These are phyloP conservation scores for Rhizoglyphus robini DNA, from an alignment of 1,140 invertebrate species.

Conservation along the genomic window DNA sequence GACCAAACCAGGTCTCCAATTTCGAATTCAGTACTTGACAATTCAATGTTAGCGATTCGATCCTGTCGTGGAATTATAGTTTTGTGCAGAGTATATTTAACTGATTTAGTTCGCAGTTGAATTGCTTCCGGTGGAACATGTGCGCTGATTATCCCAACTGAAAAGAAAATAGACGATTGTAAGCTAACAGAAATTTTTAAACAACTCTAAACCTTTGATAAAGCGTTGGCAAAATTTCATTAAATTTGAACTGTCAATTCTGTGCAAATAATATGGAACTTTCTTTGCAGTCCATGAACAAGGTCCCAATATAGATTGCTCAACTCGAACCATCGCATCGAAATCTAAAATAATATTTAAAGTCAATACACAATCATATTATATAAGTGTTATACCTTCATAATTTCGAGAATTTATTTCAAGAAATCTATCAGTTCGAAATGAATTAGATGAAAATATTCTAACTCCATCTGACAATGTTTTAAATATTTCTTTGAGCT, in stretches of 20 bases:
- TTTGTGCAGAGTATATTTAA: too few species aligned
- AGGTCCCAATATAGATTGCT: conserved; percentile 81
- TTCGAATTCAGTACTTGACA: too few species aligned
- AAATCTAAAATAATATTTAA: conserved; percentile 59
- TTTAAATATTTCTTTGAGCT: conserved; percentile 85
- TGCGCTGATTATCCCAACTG: too few species aligned
- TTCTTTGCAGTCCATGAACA: conserved; percentile 97
- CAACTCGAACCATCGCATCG: conserved; percentile 95
- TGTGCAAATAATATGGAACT: conserved; percentile 92
- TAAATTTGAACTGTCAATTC: conserved; percentile 93
- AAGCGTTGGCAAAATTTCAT: too few species aligned
- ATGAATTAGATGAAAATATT: conserved; percentile 96
- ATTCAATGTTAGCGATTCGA: too few species aligned
- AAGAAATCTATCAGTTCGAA: conserved; percentile 94
- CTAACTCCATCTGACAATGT: conserved; percentile 87
- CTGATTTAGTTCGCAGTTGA: too few species aligned
- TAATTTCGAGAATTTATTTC: conserved; percentile 81
- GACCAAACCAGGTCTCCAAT: too few species aligned
- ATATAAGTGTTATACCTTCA: conserved; percentile 42
- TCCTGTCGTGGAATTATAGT: too few species aligned
- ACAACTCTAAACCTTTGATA: too few species aligned
- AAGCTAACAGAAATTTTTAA: too few species aligned
- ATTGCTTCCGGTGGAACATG: too few species aligned
- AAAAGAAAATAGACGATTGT: too few species aligned
- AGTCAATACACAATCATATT: background rate